Base-by-base conservation (phyloP, 2,797 vertebrate genomes). In the Notolabrus celidotus region DNA sequence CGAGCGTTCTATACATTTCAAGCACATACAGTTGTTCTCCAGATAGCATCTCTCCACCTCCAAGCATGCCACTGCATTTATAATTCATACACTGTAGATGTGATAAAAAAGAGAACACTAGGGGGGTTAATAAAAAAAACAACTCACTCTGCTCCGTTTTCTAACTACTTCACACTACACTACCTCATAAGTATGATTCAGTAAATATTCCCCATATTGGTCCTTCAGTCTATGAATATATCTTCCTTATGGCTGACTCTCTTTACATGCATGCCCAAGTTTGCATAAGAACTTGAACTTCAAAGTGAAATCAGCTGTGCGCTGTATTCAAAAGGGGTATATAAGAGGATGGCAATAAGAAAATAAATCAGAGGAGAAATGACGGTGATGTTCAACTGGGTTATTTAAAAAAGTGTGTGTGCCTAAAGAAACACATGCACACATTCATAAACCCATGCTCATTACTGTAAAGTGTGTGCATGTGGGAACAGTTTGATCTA, bases 31-130 rank as follows among this genome's bases (percentile, higher is more conserved):
- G 57, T 83, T 71, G 10, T 39, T 80, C 71, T 67, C 41, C 54
- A 65, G 52, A 68, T 47, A 77, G 59, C 54, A 38, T 65, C 49
- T 12, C 23, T 57, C 36, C n/a, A 65, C 45, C 71, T 83, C 66
- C 16, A 63, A 56, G 29, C 20, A 59, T 1, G 11, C 38, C 47
- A 55, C 54, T 42, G 36, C 25, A 77, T 82, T 71, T 27, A 81
- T 81, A 77, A 82, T 80, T 75, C 53, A 81, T 75, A 33, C 22
- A 61, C 10, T 62, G 38, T 53, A 45, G 49, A 39, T 60, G n/a
- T 54, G 31, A 27, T 54, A 4, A 23, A 23, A 59, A 53, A 22
- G 14, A 20, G 46, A 16, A 56, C 50, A 38, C 3, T 20, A 25
- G 29, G 22, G 22, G n/a, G 33, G 54, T 55, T 49, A 73, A 66